Percentiles rank a stretch among this genome's conserved stretches.
These are phyloP conservation scores for Panthera tigris DNA, from an alignment of 2,113 vertebrate species.

Conservation along the genomic window DNA sequence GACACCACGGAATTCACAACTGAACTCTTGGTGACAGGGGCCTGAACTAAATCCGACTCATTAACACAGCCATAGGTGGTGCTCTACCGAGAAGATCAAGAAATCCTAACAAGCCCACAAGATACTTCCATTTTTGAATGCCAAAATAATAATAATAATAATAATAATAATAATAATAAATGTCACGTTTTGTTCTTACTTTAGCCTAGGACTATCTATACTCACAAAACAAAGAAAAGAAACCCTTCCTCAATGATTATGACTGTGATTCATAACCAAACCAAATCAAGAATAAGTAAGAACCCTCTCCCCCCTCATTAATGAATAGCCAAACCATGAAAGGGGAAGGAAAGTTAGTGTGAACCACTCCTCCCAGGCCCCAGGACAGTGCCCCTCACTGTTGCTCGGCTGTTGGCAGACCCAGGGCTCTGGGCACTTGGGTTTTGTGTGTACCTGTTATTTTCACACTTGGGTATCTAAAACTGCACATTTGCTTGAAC, in stretches of 20 bases:
- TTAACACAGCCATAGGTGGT: neutral
- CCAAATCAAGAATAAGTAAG: neutral
- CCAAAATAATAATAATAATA: neutral
- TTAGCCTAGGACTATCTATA: neutral
- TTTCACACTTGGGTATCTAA: neutral
- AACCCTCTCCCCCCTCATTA: neutral
- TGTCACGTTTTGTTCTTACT: neutral
- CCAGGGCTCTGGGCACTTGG: too few species aligned
- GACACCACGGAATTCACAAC: neutral
- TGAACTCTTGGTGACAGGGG: neutral
- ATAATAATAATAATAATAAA: neutral
- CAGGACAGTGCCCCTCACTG: neutral
- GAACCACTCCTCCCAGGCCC: accelerated
- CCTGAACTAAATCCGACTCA: accelerated
- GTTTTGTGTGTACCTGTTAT: neutral
- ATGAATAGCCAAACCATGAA: accelerated
- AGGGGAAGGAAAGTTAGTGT: neutral
- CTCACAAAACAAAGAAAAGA: neutral
- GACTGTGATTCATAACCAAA: neutral
- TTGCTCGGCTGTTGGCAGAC: too few species aligned
- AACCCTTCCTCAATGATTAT: too few species aligned
- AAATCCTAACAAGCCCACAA: neutral
- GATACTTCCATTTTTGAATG: neutral
- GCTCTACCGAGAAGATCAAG: neutral
- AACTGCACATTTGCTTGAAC: neutral